Conservation (phyloP, 2,797 vertebrate genomes). For the Emydoidea blandingii region DNA sequence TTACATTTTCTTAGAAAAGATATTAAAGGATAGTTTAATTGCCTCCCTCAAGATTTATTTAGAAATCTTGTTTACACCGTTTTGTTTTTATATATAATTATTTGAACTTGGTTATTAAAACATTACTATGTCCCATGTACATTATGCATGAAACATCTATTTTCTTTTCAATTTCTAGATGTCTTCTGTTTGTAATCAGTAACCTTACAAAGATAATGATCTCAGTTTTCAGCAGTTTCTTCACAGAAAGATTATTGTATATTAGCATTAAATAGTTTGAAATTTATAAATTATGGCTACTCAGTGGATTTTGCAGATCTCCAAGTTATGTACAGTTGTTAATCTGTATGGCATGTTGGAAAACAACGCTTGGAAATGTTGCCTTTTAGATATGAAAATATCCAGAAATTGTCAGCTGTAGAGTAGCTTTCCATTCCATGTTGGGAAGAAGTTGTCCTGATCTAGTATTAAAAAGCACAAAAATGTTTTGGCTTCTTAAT, state of each 20-base stretch:
- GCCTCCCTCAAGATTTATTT: neutral
- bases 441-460: constrained; percentile 41
- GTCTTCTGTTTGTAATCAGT: neutral
- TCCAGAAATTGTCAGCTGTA: constrained; percentile 40
- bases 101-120: neutral
- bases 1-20: constrained; percentile 2
- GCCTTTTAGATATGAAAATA: constrained; percentile 42
- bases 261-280: constrained; percentile 53
- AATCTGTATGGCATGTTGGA: constrained; percentile 56
- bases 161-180: constrained; percentile 2
- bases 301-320: constrained; percentile 51
- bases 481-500: constrained; percentile 44
- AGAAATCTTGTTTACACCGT: neutral
- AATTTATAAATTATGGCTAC: constrained; percentile 60
- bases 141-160: neutral
- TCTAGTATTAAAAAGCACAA: constrained; percentile 42
- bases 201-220: neutral
- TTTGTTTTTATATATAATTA: neutral
- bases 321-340: constrained; percentile 48
- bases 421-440: constrained; percentile 26
- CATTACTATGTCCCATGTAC: neutral
- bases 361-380: constrained; percentile 57
- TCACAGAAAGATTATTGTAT: constrained; percentile 40
- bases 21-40: neutral
- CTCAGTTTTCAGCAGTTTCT: constrained; percentile 11